phyloP scores from a whole-genome alignment of 2,888 invertebrate genomes.

The Ceraclea dissimilis region DNA sequence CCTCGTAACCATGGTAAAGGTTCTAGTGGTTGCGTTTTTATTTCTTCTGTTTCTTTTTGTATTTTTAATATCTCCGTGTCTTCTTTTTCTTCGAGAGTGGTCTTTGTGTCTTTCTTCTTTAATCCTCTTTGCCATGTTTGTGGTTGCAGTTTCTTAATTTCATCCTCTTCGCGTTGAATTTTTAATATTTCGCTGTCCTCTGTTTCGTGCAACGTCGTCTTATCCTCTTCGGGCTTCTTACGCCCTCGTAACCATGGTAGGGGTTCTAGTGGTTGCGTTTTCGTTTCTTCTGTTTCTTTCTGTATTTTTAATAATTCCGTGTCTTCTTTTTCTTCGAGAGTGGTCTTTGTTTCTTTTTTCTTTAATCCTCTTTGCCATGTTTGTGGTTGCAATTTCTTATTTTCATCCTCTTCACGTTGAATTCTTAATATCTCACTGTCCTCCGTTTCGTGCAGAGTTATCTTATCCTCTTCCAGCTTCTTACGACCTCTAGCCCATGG shows the following conservation, averaged over 20 bases:
- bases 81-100: background rate
- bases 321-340: background rate
- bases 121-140: constrained; percentile 18
- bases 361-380: constrained; percentile 14
- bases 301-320: constrained; percentile 10
- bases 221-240: background rate
- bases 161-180: constrained; percentile 30
- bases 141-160: constrained; percentile 28
- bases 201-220: constrained; percentile 11
- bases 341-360: constrained; percentile 10
- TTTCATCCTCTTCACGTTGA: constrained; percentile 21
- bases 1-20: background rate
- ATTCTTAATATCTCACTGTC: constrained; percentile 30
- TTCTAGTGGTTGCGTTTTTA: too few relatives aligned
- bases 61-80: background rate
- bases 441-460: constrained; percentile 15
- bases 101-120: background rate
- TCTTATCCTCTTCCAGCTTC: constrained; percentile 1
- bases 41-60: too few relatives aligned
- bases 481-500: background rate
- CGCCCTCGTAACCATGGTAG: background rate
- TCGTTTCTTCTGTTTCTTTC: background rate
- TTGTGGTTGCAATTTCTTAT: constrained; percentile 10
- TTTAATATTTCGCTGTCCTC: constrained; percentile 29
- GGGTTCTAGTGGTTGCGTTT: background rate